Evolutionary conservation across 2,888 invertebrate genomes (phyloP), one percentile per base, ranked within the genome.

Genomic region (Drosophila cracens): DNA sequence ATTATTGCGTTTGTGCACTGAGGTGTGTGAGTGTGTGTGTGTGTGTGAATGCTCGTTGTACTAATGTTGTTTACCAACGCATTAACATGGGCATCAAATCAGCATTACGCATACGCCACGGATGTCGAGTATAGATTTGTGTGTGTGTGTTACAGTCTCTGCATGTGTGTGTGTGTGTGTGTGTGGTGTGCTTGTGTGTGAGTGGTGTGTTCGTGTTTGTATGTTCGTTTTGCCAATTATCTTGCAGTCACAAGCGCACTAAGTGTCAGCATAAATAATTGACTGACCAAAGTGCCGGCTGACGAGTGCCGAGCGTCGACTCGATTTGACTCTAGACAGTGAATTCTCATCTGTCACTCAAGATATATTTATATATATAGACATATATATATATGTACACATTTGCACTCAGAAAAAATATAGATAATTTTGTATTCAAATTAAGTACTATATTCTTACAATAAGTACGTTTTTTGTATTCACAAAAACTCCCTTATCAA

Each of bases 181-280:
- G 33, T 27, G 27, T 27, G 3, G n/a, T 51, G 48, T 53, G 62
- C 75, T 11, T 43, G 2, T 58, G 33, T 40, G 11, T 43, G 11
- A 60, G 11, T 56, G 49, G 43, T 34, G 36, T 18, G 36, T 36
- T 36, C 7, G 36, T 60, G 27, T 63, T 11, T 64, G 49, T 65
- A 33, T 80, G 38, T 63, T 46, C 54, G 53, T 64, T 79, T 79
- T 82, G 79, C 75, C 89, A 85, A 90, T 90, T 85, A 90, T 83
- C 83, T 81, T 75, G 70, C 73, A 63, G 71, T 70, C 78, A 73
- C 74, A 83, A 69, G 73, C 81, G 71, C 87, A 89, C 89, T 83
- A 81, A 90, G 85, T 85, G 89, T 83, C 84, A 69, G 85, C 87
- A 83, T 90, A 89, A 89, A 85, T 90, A 89, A 90, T 85, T 85